Conservation (phyloP, 2,888 invertebrate species). For the Netelia melanura region DNA sequence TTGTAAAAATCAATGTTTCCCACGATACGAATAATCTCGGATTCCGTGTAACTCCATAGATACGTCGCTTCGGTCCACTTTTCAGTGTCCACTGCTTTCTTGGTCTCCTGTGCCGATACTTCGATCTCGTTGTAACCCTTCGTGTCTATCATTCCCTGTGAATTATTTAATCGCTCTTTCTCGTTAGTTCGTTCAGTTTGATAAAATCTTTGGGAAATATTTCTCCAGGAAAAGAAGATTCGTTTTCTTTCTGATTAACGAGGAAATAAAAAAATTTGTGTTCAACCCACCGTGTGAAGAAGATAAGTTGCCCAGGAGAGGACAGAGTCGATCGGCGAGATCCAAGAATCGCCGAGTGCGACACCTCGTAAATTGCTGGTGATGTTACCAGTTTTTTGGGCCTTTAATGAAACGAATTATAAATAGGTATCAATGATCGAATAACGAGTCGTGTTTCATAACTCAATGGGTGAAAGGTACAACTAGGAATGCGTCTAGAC, state of each 20-base stretch:
- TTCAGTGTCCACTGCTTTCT: slow-evolving; percentile 86
- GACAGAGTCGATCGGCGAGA: slow-evolving; percentile 94
- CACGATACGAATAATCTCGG: slow-evolving; percentile 87
- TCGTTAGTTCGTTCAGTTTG: slow-evolving; percentile 5
- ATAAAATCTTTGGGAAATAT: not conserved
- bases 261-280: slow-evolving; percentile 6
- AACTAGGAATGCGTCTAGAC: not conserved
- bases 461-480: not conserved
- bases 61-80: slow-evolving; percentile 87
- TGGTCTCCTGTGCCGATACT: slow-evolving; percentile 86
- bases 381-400: slow-evolving; percentile 88
- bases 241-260: not conserved
- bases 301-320: slow-evolving; percentile 94
- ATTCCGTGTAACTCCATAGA: slow-evolving; percentile 89
- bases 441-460: not conserved
- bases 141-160: slow-evolving; percentile 89
- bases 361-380: slow-evolving; percentile 91
- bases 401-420: slow-evolving; percentile 82
- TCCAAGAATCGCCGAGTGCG: slow-evolving; percentile 95
- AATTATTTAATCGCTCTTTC: slow-evolving; percentile 17
- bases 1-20: slow-evolving; percentile 93
- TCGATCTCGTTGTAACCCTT: slow-evolving; percentile 88
- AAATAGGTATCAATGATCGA: not conserved
- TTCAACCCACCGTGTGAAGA: slow-evolving; percentile 79
- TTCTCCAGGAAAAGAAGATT: not conserved